Conservation (phyloP, 2,797 vertebrate genomes). For the Acanthurus leucopareius region DNA sequence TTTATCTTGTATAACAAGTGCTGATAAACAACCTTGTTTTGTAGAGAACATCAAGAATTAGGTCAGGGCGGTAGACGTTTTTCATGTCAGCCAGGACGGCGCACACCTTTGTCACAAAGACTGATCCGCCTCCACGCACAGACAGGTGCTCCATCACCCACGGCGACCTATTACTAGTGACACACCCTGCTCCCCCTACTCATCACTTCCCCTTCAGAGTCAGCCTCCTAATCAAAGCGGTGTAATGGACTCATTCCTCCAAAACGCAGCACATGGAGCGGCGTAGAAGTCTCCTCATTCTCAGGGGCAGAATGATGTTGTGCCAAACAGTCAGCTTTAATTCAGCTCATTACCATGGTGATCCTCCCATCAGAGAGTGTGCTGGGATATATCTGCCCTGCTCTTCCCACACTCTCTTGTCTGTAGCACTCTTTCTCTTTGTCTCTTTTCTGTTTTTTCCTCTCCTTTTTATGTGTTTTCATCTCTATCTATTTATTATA, state of each 20-base stretch:
- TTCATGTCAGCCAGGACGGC: neutral
- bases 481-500: neutral
- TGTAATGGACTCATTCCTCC: slow-evolving; percentile 27
- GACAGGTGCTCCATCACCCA: slow-evolving; percentile 54
- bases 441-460: slow-evolving; percentile 1
- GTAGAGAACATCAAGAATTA: slow-evolving; percentile 22
- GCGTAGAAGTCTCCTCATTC: slow-evolving; percentile 27
- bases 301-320: slow-evolving; percentile 39
- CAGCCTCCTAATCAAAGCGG: slow-evolving; percentile 33
- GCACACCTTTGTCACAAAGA: slow-evolving; percentile 24
- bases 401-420: slow-evolving; percentile 35
- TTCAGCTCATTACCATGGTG: slow-evolving; percentile 69
- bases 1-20: slow-evolving; percentile 25
- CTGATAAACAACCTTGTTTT: slow-evolving; percentile 30
- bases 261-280: slow-evolving; percentile 38
- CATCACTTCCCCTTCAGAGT: slow-evolving; percentile 7
- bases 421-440: slow-evolving; percentile 11
- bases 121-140: neutral
- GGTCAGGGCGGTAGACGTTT: slow-evolving; percentile 22
- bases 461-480: neutral
- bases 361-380: slow-evolving; percentile 53
- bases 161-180: slow-evolving; percentile 22
- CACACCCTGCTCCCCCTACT: neutral
- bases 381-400: slow-evolving; percentile 32
- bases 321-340: slow-evolving; percentile 41